These are phyloP conservation scores for Sardina pilchardus DNA, from an alignment of 2,113 vertebrate species.

Conservation along the genomic window DNA sequence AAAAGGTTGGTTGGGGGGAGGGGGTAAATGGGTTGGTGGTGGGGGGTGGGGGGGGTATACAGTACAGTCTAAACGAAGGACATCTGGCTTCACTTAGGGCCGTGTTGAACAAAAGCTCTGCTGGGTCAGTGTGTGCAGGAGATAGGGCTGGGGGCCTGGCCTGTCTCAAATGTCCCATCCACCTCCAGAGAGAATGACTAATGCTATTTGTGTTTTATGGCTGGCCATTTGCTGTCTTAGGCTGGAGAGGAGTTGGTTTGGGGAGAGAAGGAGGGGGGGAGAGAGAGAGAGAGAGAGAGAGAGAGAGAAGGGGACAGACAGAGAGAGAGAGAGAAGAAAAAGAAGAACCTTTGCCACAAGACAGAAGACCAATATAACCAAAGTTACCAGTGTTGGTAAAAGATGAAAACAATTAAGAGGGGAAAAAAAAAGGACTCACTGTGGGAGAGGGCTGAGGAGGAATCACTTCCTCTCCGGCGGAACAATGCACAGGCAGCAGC, in stretches of 20 bases:
- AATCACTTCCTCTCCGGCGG: neutral
- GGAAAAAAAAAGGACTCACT: neutral
- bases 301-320: neutral
- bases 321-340: no score
- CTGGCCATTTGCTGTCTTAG: constrained; percentile 41
- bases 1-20: neutral
- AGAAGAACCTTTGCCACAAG: neutral
- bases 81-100: constrained; percentile 65
- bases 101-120: constrained; percentile 56
- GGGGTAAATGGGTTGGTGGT: neutral
- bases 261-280: neutral
- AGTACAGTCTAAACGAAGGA: constrained; percentile 47
- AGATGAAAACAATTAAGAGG: constrained; percentile 11
- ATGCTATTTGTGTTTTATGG: constrained; percentile 50
- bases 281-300: neutral
- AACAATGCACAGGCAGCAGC: neutral
- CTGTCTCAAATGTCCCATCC: constrained; percentile 49
- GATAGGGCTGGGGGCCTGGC: constrained; percentile 48
- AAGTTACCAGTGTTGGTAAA: neutral
- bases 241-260: neutral
- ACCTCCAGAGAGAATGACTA: constrained; percentile 52
- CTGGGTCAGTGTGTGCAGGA: constrained; percentile 48
- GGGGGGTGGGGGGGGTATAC: constrained; percentile 26
- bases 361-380: constrained; percentile 1
- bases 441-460: neutral